phyloP scores from a whole-genome alignment of 2,113 vertebrate genomes.

The Spheniscus mendiculus region DNA sequence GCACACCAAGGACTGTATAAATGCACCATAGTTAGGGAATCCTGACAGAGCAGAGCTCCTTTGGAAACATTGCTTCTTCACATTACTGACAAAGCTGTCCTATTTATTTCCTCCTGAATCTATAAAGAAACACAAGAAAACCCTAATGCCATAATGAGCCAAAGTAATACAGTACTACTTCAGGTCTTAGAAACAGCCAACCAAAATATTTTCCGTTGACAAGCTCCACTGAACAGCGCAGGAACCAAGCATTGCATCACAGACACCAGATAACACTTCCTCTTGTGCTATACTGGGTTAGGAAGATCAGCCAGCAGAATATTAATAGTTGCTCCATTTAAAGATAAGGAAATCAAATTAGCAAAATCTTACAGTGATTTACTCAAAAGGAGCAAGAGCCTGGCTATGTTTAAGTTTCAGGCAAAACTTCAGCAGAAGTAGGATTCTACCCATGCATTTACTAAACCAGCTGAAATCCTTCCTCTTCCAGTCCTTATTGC shows the following conservation, averaged over 20 bases:
- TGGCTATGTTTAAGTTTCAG: background rate
- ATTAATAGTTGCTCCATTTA: background rate
- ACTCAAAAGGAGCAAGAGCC: background rate
- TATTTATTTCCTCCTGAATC: background rate
- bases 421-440: background rate
- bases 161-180: background rate
- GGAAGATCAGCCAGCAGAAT: background rate
- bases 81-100: background rate
- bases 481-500: background rate
- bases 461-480: background rate
- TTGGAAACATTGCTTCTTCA: too few species aligned
- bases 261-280: background rate
- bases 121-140: background rate
- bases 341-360: conserved; percentile 1
- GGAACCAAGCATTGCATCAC: background rate
- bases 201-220: conserved; percentile 52
- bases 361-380: background rate
- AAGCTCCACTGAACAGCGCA: background rate
- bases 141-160: background rate
- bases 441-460: background rate
- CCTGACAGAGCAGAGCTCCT: background rate
- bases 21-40: background rate
- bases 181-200: conserved; percentile 32
- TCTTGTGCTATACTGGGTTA: background rate
- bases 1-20: background rate